Conservation (phyloP, 2,113 vertebrate genomes). For the Zeus faber region DNA sequence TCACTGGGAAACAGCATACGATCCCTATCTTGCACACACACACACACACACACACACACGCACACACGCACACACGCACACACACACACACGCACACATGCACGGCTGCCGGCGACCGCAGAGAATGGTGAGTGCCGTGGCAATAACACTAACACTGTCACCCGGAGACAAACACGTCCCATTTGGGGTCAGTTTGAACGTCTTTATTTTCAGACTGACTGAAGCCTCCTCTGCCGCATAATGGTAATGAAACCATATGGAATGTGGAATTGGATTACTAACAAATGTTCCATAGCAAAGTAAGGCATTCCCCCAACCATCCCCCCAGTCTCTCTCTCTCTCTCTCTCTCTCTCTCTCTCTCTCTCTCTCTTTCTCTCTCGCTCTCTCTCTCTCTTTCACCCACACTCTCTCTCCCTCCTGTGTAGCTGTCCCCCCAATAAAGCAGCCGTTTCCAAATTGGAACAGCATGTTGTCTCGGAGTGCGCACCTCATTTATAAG, state of each 20-base stretch:
- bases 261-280: slow-evolving; percentile 74
- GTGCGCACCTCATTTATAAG: slow-evolving; percentile 76
- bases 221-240: slow-evolving; percentile 72
- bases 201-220: slow-evolving; percentile 76
- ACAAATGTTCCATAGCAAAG: slow-evolving; percentile 73
- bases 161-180: slow-evolving; percentile 71
- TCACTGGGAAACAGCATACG: slow-evolving; percentile 64
- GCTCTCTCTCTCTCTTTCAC: slow-evolving; percentile 11
- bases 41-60: slow-evolving; percentile 12
- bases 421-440: slow-evolving; percentile 73
- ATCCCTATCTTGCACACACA: slow-evolving; percentile 61
- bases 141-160: slow-evolving; percentile 73
- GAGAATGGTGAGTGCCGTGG: slow-evolving; percentile 67
- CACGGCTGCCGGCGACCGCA: slow-evolving; percentile 62
- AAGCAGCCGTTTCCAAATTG: slow-evolving; percentile 73
- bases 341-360: slow-evolving; percentile 4
- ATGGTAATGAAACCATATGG: slow-evolving; percentile 73
- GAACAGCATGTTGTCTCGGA: slow-evolving; percentile 76
- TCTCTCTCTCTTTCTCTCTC: slow-evolving; percentile 1
- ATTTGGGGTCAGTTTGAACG: slow-evolving; percentile 70
- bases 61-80: slow-evolving; percentile 31
- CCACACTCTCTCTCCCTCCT: slow-evolving; percentile 36
- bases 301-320: slow-evolving; percentile 57
- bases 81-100: slow-evolving; percentile 29
- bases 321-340: slow-evolving; percentile 22